Base-by-base conservation (phyloP, 2,797 vertebrate species). In the Diplodus puntazzo region DNA sequence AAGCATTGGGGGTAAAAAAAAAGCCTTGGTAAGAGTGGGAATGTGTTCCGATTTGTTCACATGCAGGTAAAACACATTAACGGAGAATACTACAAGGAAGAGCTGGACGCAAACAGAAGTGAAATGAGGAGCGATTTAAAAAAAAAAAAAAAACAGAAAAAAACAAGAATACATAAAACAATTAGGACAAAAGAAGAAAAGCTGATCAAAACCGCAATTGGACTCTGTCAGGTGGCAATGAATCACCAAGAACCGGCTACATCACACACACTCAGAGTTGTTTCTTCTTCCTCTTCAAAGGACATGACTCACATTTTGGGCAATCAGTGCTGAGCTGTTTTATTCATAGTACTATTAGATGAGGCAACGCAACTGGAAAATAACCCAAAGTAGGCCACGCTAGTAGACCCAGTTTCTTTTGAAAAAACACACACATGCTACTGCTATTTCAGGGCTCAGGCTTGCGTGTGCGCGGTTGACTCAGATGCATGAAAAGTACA, bases 391-490 rank as follows among this genome's bases (percentile, higher is more conserved):
- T 87, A 85, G 85, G 84, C 75, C 77, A 77, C 54, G 58, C 43
- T 42, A 25, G 57, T 61, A 81, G 83, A 82, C 86, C 82, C 59
- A 90, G 71, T 83, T 87, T 85, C 78, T 77, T 69, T 88, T 10
- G 34, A 39, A 39, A 34, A 30, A 11, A 39, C 39, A 10, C 39
- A 39, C 80, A 74, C 69, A 73, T 76, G 65, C 77, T 57, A 53
- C 27, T 88, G 80, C 79, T 88, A 75, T 89, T 90, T 90, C 67
- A 62, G 80, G 77, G 73, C 76, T 83, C 63, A 75, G 64, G 80
- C 71, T 50, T 61, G 70, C 62, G 66, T 82, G 52, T 71, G 67
- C 48, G 11, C 23, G 54, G 45, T 73, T 65, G 85, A 90, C 85
- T 91, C 80, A 75, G 68, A 81, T 77, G 69, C 10, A 82, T 9